A percentile compares a stretch with the other conserved stretches of the same genome.
These are phyloP conservation scores for Oreochromis tanganicae DNA, from an alignment of 2,113 vertebrate genomes.

Conservation along the genomic window DNA sequence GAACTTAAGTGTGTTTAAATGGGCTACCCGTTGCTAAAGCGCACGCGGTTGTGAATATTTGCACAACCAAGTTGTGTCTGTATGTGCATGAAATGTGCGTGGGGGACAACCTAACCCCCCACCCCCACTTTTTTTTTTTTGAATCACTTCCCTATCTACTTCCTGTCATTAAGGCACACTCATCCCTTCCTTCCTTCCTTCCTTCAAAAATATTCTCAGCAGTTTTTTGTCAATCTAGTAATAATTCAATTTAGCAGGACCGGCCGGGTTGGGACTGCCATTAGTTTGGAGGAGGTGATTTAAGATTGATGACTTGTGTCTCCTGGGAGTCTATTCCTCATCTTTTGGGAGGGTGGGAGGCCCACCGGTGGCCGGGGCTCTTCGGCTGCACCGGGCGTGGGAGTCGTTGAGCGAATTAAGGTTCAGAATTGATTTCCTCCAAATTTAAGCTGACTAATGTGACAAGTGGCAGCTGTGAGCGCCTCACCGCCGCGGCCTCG, in stretches of 20 bases:
- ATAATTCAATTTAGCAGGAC: conserved; percentile 78
- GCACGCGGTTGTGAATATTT: conserved; percentile 13
- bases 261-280: conserved; percentile 65
- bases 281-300: conserved; percentile 75
- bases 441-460: conserved; percentile 78
- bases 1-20: conserved; percentile 21
- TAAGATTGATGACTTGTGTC: conserved; percentile 81
- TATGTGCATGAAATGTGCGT: background rate
- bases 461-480: conserved; percentile 79
- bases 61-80: conserved; percentile 18
- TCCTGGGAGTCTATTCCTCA: conserved; percentile 65
- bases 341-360: conserved; percentile 5
- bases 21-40: conserved; percentile 19
- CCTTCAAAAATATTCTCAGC: conserved; percentile 67
- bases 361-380: conserved; percentile 53
- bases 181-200: conserved; percentile 39
- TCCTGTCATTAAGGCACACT: conserved; percentile 69
- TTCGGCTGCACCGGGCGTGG: conserved; percentile 63
- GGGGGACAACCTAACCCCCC: conserved; percentile 7
- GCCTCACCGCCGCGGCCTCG: conserved; percentile 49
- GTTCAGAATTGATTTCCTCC: conserved; percentile 77
- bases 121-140: background rate
- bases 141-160: conserved; percentile 52
- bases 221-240: conserved; percentile 75
- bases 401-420: conserved; percentile 77